Evolutionary conservation across 2,113 vertebrate species (phyloP), one percentile per base, ranked within the genome.

Genomic region (Neoarius graeffei): DNA sequence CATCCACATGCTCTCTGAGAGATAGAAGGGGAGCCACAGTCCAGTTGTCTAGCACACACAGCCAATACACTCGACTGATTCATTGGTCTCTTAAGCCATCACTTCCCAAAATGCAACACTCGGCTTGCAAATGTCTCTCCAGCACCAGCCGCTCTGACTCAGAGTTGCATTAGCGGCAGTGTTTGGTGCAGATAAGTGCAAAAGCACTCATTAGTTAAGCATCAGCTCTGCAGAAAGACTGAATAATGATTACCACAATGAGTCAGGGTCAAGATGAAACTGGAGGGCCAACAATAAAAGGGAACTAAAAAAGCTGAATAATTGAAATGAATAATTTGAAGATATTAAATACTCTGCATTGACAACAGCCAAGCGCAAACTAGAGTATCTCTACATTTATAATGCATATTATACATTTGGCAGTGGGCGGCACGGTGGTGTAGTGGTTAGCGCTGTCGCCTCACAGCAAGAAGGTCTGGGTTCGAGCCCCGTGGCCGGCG

Each of bases 151-250:
- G 80, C 90, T 91, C 84, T 85, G 84, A 88, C 88, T 92, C 86
- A 52, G 82, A 89, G 91, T 87, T 93, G 93, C 92, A 93, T 94
- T 94, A 92, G 83, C 23, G 27, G 79, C 67, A 57, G 91, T 94
- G 93, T 85, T 93, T 91, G 66, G 91, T 87, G 89, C 89, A 87
- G 93, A 93, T 92, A 94, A 94, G 89, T 92, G 74, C 88, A 84
- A 81, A 86, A 74, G 60, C 80, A 25, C 85, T 91, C 87, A 91
- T 93, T 92, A 91, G 89, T 87, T 80, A 89, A 90, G 80, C 52
- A 76, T 73, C 82, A 81, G 82, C 86, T 88, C 89, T 90, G 90
- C 30, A 85, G 86, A 89, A 91, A 90, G 60, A 73, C 83, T 86
- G 83, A 89, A 91, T 91, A 91, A 92, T 92, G 92, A 92, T 91